Conservation (phyloP, 2,113 vertebrate species). For the Erythrolamprus reginae region DNA sequence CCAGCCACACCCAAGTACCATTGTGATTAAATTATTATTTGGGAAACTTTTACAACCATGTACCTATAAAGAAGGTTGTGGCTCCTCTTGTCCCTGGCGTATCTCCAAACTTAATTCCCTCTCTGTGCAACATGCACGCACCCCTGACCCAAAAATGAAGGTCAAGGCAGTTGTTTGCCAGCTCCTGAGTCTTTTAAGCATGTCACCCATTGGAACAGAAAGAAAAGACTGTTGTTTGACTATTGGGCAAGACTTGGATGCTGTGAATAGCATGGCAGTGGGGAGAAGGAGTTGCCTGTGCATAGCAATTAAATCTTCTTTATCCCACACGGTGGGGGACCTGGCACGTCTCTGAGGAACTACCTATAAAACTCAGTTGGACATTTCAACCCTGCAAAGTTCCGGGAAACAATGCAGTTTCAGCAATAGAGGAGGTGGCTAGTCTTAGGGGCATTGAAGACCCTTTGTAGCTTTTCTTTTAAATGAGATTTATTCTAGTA, state of each 20-base stretch:
- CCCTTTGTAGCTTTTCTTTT: neutral
- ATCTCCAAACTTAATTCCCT: neutral
- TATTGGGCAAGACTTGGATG: neutral
- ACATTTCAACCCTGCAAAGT: neutral
- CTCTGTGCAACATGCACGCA: neutral
- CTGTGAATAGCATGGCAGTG: neutral
- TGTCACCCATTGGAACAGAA: neutral
- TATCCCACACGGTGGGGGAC: neutral
- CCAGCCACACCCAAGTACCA: neutral
- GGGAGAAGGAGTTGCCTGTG: neutral
- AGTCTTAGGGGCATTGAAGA: neutral
- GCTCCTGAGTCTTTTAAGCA: slow-evolving; percentile 22
- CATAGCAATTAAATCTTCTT: slow-evolving; percentile 3
- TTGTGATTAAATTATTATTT: neutral
- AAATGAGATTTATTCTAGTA: neutral
- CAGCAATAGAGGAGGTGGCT: neutral
- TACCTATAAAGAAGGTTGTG: neutral
- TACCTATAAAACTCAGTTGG: neutral
- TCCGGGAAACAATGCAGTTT: slow-evolving; percentile 5
- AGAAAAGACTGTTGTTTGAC: slow-evolving; percentile 45
- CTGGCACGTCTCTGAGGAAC: neutral
- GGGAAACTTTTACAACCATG: neutral
- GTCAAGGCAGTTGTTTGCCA: neutral
- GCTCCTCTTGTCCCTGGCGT: neutral
- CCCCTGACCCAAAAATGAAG: neutral